A percentile compares a stretch with the other conserved stretches of the same genome.
phyloP scores from a whole-genome alignment of 2,113 vertebrate genomes.

The Nycticryphes semicollaris region DNA sequence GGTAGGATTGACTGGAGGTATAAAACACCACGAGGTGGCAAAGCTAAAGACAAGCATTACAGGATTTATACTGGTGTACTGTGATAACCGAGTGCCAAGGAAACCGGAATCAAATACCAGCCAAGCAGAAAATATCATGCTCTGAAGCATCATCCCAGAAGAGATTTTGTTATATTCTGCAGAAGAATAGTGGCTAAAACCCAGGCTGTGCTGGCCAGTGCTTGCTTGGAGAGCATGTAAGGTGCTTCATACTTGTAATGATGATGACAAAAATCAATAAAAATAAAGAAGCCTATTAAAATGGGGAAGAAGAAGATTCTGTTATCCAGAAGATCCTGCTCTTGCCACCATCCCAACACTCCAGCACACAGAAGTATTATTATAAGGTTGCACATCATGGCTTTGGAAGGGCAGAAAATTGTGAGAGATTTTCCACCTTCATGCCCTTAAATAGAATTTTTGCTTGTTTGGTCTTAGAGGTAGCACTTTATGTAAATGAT shows the following conservation, averaged over 20 bases:
- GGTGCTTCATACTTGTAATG: not conserved
- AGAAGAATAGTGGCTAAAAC: not conserved
- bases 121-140: not conserved
- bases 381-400: not conserved
- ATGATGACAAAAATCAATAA: not conserved
- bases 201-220: not conserved
- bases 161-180: not conserved
- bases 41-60: not conserved
- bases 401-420: not conserved
- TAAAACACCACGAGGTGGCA: not conserved
- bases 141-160: not conserved
- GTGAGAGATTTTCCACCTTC: not conserved
- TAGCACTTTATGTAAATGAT: not conserved
- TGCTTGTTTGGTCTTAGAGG: not conserved
- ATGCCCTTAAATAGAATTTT: not conserved
- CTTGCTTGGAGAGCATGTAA: not conserved
- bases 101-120: not conserved
- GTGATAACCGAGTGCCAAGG: not conserved
- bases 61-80: not conserved
- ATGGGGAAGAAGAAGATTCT: not conserved
- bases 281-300: not conserved
- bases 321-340: not conserved
- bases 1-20: not conserved
- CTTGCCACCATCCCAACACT: not conserved
- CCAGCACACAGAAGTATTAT: not conserved